Percentiles rank a stretch among this genome's conserved stretches.
Conservation (phyloP, 2,888 invertebrate species). For the Yponomeuta plumbellus region DNA sequence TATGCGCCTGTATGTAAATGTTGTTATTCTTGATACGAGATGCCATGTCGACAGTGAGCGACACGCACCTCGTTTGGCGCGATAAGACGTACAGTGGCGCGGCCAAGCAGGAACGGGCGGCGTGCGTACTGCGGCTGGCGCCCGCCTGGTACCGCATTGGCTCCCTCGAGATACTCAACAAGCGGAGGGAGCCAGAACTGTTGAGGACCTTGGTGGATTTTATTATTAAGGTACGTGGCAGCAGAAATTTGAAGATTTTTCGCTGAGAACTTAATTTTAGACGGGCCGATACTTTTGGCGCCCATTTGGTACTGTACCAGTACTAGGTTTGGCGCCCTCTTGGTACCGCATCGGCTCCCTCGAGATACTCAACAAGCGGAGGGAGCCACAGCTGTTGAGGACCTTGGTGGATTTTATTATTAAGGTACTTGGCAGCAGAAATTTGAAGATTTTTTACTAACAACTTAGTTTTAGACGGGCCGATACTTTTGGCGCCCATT, state of each 20-base stretch:
- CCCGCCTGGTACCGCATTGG: conserved; percentile 78
- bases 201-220: conserved; percentile 71
- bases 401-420: conserved; percentile 70
- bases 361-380: conserved; percentile 74
- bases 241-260: not conserved
- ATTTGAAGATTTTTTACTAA: not conserved
- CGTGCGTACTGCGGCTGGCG: conserved; percentile 75
- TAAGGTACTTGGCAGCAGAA: conserved; percentile 34
- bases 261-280: not conserved
- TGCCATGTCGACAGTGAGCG: conserved; percentile 49
- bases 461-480: not conserved
- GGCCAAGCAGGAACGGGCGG: conserved; percentile 70
- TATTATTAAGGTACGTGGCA: conserved; percentile 44
- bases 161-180: conserved; percentile 77
- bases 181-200: conserved; percentile 64
- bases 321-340: conserved; percentile 74
- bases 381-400: conserved; percentile 62
- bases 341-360: conserved; percentile 80
- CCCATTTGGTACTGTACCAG: conserved; percentile 36
- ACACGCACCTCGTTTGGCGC: conserved; percentile 75
- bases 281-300: too few species aligned
- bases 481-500: too few species aligned
- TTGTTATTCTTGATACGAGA: too few species aligned
- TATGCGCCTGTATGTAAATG: too few species aligned
- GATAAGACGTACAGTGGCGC: conserved; percentile 78